These are phyloP conservation scores for silkworm (Bombyx mori) DNA, from an alignment of 1,140 invertebrate species.

Conservation along the genomic window DNA sequence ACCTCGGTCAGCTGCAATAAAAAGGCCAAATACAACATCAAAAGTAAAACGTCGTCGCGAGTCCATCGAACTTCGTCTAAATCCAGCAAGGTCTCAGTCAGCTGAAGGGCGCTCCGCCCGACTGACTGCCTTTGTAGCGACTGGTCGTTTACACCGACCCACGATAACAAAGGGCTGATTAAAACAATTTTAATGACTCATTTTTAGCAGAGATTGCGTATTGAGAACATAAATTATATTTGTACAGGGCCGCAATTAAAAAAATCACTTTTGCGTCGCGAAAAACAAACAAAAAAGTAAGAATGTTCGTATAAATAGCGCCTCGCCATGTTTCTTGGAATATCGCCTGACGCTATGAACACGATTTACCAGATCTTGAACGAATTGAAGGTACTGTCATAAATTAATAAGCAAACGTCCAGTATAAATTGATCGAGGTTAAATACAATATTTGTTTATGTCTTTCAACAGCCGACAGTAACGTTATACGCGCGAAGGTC, in stretches of 20 bases:
- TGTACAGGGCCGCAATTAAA: constrained; percentile 4
- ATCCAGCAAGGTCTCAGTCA: constrained; percentile 60
- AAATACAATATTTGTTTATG: constrained; percentile 11
- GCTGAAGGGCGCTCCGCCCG: constrained; percentile 64
- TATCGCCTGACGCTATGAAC: constrained; percentile 32
- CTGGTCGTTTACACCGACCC: constrained; percentile 55
- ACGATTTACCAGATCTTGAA: constrained; percentile 17
- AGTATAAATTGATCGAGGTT: constrained; percentile 21
- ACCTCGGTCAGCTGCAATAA: constrained; percentile 39
- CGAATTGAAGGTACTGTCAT: constrained; percentile 27
- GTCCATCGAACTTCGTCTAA: constrained; percentile 64
- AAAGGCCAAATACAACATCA: constrained; percentile 45
- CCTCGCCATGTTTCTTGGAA: constrained; percentile 26
- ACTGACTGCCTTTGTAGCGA: constrained; percentile 44
- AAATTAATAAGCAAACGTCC: constrained; percentile 31
- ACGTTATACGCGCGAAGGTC: too few relatives aligned
- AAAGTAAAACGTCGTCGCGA: constrained; percentile 50
- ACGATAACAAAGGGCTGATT: constrained; percentile 59
- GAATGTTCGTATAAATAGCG: background rate
- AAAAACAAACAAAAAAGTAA: constrained; percentile 3
- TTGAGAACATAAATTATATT: background rate
- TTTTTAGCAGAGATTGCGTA: constrained; percentile 17
- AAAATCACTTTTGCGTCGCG: constrained; percentile 3
- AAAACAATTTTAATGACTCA: constrained; percentile 52
- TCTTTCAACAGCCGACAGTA: too few relatives aligned